Conservation (phyloP, 1,140 invertebrate species). For the Polyergus mexicanus region DNA sequence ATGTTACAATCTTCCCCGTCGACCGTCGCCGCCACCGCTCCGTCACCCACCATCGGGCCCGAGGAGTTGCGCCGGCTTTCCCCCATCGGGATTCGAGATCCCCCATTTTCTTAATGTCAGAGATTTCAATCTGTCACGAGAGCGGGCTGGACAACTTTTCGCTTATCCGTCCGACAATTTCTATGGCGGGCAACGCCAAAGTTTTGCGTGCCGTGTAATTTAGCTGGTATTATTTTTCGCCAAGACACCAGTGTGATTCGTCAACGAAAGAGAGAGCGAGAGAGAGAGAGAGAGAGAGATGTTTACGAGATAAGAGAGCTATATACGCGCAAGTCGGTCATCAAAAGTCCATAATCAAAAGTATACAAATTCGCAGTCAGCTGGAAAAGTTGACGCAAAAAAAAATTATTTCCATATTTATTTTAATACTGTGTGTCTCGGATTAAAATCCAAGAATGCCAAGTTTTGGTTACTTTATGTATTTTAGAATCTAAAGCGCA, state of each 20-base stretch:
- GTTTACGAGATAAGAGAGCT: constrained; percentile 21
- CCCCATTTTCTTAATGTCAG: constrained; percentile 76
- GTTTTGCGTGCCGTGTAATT: constrained; percentile 50
- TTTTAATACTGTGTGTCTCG: background rate
- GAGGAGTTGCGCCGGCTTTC: constrained; percentile 54
- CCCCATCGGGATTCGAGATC: constrained; percentile 68
- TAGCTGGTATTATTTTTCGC: constrained; percentile 50
- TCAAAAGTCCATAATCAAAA: background rate
- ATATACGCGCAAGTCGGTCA: constrained; percentile 6
- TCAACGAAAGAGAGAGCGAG: constrained; percentile 11
- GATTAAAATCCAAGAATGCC: background rate
- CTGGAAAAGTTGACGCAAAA: background rate
- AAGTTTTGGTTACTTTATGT: background rate
- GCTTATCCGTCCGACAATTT: constrained; percentile 56
- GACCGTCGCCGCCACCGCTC: constrained; percentile 11
- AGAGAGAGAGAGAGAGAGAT: constrained; percentile 1
- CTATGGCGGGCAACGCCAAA: constrained; percentile 22
- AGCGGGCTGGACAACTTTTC: constrained; percentile 62
- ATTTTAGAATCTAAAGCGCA: background rate
- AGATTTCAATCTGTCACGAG: constrained; percentile 73
- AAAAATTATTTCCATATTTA: background rate
- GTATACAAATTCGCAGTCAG: constrained; percentile 4
- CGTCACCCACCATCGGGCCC: constrained; percentile 65
- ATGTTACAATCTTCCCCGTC: constrained; percentile 52
- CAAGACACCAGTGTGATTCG: constrained; percentile 25